Conservation (phyloP, 2,113 vertebrate species). For the Nicator chloris region DNA sequence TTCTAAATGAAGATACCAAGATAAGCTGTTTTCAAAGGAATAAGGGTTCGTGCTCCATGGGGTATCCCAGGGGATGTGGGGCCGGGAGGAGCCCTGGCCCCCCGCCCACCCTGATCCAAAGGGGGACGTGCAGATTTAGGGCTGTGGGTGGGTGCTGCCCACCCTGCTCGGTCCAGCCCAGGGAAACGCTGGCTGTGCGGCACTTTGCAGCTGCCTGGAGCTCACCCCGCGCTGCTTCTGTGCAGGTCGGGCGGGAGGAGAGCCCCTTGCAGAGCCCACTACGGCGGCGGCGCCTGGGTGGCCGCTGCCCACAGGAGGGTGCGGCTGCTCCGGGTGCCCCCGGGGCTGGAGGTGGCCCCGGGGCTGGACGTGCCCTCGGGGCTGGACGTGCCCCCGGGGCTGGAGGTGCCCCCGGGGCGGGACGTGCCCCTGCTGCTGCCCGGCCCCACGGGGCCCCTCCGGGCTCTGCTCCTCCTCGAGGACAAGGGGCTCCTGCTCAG, state of each 20-base stretch:
- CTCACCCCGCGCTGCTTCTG: not conserved
- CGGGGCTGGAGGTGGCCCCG: not conserved
- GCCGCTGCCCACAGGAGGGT: slow-evolving; percentile 70
- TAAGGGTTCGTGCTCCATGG: not conserved
- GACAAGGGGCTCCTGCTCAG: slow-evolving; percentile 77
- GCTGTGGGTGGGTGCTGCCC: not conserved
- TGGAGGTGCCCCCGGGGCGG: slow-evolving; percentile 7
- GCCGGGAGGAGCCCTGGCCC: not conserved
- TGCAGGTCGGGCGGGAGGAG: slow-evolving; percentile 75
- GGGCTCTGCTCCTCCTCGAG: slow-evolving; percentile 72
- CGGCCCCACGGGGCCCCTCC: slow-evolving; percentile 76
- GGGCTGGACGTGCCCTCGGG: slow-evolving; percentile 6
- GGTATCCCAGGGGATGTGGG: not conserved
- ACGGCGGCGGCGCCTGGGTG: slow-evolving; percentile 72
- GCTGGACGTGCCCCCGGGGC: slow-evolving; percentile 21
- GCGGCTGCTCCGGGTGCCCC: slow-evolving; percentile 48
- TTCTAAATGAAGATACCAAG: not conserved
- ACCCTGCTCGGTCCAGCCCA: not conserved
- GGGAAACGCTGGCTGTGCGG: not conserved
- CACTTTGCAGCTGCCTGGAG: no score
- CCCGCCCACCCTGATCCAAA: not conserved
- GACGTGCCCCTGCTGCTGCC: slow-evolving; percentile 41
- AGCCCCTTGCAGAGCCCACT: slow-evolving; percentile 83
- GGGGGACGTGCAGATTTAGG: not conserved
- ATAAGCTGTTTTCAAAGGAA: not conserved